Percentiles rank a stretch among this genome's conserved stretches.
Conservation (phyloP, 2,797 vertebrate genomes). For the Aphelocoma californica region DNA sequence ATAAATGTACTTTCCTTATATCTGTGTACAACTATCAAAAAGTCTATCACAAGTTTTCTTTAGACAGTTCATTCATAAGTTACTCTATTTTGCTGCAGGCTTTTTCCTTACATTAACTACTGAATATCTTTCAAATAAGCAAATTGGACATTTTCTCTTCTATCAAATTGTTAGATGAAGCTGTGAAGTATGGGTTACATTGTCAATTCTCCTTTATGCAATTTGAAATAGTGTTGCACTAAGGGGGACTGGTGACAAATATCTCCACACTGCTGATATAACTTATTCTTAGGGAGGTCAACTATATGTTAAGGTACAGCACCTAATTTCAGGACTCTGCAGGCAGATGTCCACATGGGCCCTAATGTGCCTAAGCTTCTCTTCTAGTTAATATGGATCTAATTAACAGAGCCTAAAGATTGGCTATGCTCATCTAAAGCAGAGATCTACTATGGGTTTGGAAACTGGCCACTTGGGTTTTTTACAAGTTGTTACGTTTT, state of each 20-base stretch:
- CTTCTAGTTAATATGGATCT: not conserved
- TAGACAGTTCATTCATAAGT: accelerated
- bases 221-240: not conserved
- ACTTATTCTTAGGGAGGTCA: not conserved
- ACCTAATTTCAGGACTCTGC: not conserved
- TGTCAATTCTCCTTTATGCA: not conserved
- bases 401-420: not conserved
- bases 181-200: not conserved
- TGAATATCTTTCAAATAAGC: not conserved
- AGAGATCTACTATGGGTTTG: not conserved
- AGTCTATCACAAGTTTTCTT: not conserved
- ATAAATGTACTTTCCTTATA: not conserved
- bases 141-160: not conserved
- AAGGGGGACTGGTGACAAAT: not conserved
- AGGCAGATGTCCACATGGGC: not conserved
- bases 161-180: not conserved
- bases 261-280: not conserved
- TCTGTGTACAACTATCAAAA: not conserved
- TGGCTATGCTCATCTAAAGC: not conserved
- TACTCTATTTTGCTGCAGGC: not conserved
- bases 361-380: not conserved
- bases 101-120: not conserved
- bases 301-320: not conserved
- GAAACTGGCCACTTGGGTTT: not conserved
- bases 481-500: not conserved